Base-by-base conservation (phyloP, 37 sponge, comb jelly and placozoan species). In the Bolinopsis microptera region DNA sequence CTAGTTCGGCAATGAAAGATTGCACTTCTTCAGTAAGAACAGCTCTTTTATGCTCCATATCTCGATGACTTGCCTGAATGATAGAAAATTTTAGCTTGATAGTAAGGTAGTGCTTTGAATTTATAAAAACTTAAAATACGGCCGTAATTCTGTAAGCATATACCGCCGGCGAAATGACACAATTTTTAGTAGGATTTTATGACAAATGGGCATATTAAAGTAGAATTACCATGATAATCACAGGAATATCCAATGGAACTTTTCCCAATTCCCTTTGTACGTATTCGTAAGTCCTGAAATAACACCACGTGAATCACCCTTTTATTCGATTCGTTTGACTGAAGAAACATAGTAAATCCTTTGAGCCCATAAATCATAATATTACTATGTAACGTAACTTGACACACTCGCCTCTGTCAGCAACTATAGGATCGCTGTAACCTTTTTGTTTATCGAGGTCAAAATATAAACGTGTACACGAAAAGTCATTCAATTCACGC, bases 201-300 rank as follows among this genome's bases (percentile, higher is more conserved):
- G n/a, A n/a, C n/a, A n/a, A n/a, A n/a, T n/a, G n/a, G 68, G 18
- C 68, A 67, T 67, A 67, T 67, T 67, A 67, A 70, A 2, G 23
- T 28, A 9, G 27, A 72, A 96, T 92, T 74, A 98, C 98, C 94
- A 98, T 69, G 0, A 98, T 90, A 1, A 98, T 94, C 76, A 98
- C 86, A 0, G 98, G 98, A 13, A 98, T 94, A 92, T 98, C 95
- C 24, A 93, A 61, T 3, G 98, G 98, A 28, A 98, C 95, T 69
- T 93, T 69, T 0, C 94, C 94, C 0, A 98, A 39, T 80, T 98
- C 96, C 21, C 94, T 70, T 92, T 96, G 95, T 40, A 98, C 83
- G 67, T 98, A 98, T 83, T 94, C 82, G 96, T 96, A 98, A 2
- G 98, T 98, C 98, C 98, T 98, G 69, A 24, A 31, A 28, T 76